Conservation (phyloP, 2,888 invertebrate species). For the Rhogogaster chlorosoma region DNA sequence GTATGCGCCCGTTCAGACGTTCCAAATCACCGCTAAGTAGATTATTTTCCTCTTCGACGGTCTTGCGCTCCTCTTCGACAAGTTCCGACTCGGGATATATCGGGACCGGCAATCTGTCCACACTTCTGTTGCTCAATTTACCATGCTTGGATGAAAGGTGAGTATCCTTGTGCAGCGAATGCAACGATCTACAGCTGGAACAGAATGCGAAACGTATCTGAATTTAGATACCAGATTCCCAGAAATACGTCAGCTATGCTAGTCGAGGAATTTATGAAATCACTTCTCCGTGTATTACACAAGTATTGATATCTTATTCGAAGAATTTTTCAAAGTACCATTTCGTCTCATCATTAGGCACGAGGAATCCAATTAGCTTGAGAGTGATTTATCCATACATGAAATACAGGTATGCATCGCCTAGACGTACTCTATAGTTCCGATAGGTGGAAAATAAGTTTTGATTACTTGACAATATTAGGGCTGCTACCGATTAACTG, state of each 20-base stretch:
- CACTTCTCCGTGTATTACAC: neutral
- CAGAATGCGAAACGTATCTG: neutral
- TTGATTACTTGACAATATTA: slow-evolving; percentile 76
- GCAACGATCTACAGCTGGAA: slow-evolving; percentile 67
- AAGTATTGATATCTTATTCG: neutral
- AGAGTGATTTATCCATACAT: neutral
- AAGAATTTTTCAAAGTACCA: neutral
- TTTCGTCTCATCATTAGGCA: neutral
- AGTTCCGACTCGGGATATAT: slow-evolving; percentile 58
- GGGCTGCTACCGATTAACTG: slow-evolving; percentile 85
- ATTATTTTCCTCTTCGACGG: slow-evolving; percentile 74
- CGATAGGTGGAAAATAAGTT: slow-evolving; percentile 15
- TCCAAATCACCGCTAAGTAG: slow-evolving; percentile 72
- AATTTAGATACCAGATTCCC: neutral
- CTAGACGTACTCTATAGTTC: neutral
- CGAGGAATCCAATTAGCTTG: neutral
- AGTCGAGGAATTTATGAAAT: neutral
- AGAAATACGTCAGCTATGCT: neutral
- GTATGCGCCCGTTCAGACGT: slow-evolving; percentile 72
- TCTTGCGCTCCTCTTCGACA: slow-evolving; percentile 68
- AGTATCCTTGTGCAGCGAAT: slow-evolving; percentile 71
- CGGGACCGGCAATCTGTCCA: slow-evolving; percentile 69
- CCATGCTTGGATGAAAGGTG: slow-evolving; percentile 64
- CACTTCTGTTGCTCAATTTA: slow-evolving; percentile 61
- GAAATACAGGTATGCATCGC: neutral